A percentile compares a stretch with the other conserved stretches of the same genome.
Evolutionary conservation across 2,797 vertebrate genomes (phyloP).

Genomic region (Synaphobranchus kaupii): DNA sequence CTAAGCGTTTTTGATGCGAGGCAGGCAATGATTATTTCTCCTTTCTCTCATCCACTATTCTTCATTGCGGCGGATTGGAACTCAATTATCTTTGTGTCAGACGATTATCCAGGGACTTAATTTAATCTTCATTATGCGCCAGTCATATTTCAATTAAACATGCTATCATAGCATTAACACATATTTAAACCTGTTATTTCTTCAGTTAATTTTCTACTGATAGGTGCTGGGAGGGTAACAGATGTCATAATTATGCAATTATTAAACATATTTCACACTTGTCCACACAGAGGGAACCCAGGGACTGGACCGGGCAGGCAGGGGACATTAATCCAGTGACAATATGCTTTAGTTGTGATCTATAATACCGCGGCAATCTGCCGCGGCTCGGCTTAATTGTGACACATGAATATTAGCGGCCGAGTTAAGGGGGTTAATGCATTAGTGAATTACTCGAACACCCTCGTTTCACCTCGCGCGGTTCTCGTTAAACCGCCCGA

Average conservation of each 20-base stretch:
- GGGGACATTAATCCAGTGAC: slow-evolving; percentile 77
- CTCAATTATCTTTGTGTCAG: slow-evolving; percentile 92
- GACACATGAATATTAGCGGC: slow-evolving; percentile 51
- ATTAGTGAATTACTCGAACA: slow-evolving; percentile 59
- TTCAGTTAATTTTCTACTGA: slow-evolving; percentile 84
- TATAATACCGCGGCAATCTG: slow-evolving; percentile 61
- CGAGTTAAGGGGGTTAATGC: slow-evolving; percentile 59
- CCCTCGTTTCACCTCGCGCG: slow-evolving; percentile 45
- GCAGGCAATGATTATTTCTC: slow-evolving; percentile 72
- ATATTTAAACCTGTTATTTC: slow-evolving; percentile 86
- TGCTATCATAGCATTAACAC: slow-evolving; percentile 82
- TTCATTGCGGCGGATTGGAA: slow-evolving; percentile 79
- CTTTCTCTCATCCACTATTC: slow-evolving; percentile 66
- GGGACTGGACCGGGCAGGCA: slow-evolving; percentile 52
- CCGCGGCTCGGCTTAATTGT: slow-evolving; percentile 60
- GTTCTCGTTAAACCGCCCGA: slow-evolving; percentile 33
- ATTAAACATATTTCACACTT: slow-evolving; percentile 83
- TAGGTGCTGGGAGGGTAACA: slow-evolving; percentile 81
- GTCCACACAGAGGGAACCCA: slow-evolving; percentile 58
- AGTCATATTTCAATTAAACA: slow-evolving; percentile 93
- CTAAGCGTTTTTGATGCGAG: slow-evolving; percentile 72
- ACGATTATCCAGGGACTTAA: slow-evolving; percentile 89
- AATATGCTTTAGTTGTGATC: slow-evolving; percentile 75
- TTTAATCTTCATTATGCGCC: slow-evolving; percentile 89
- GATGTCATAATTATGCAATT: slow-evolving; percentile 95